A percentile compares a stretch with the other conserved stretches of the same genome.
phyloP scores from a whole-genome alignment of 37 sponge, comb jelly and placozoan genomes.

The Geodia barretti region DNA sequence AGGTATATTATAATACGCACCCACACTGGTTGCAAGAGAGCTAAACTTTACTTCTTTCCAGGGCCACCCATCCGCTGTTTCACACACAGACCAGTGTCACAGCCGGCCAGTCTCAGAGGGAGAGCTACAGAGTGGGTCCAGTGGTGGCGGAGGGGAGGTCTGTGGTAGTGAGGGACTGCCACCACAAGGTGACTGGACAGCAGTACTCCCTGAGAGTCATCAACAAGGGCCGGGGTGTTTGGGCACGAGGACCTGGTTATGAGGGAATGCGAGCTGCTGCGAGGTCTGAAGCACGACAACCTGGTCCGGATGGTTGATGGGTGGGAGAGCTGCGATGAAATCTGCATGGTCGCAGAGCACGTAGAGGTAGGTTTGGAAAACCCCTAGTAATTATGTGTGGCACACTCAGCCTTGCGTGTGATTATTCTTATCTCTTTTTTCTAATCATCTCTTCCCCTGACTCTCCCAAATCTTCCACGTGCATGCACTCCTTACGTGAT shows the following conservation, averaged over 20 bases:
- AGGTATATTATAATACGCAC: not conserved
- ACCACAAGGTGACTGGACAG: slow-evolving; percentile 17
- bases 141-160: slow-evolving; percentile 46
- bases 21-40: no score
- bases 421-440: no score
- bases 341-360: slow-evolving; percentile 64
- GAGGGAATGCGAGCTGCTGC: slow-evolving; percentile 67
- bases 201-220: slow-evolving; percentile 57
- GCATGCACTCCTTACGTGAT: no score
- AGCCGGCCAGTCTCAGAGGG: not conserved
- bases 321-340: slow-evolving; percentile 47
- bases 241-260: slow-evolving; percentile 66
- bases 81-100: not conserved
- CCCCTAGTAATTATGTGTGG: slow-evolving; percentile 7
- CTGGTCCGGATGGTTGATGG: slow-evolving; percentile 69
- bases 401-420: no score
- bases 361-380: slow-evolving; percentile 28
- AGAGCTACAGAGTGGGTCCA: slow-evolving; percentile 46
- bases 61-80: not conserved
- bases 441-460: no score
- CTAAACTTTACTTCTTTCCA: not conserved
- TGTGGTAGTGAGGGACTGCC: slow-evolving; percentile 39
- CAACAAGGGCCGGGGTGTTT: slow-evolving; percentile 58
- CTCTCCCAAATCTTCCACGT: no score
- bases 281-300: slow-evolving; percentile 61